Percentiles rank a stretch among this genome's conserved stretches.
Conservation (phyloP, 2,888 invertebrate genomes). For the Caenorhabditis drosophilae region DNA sequence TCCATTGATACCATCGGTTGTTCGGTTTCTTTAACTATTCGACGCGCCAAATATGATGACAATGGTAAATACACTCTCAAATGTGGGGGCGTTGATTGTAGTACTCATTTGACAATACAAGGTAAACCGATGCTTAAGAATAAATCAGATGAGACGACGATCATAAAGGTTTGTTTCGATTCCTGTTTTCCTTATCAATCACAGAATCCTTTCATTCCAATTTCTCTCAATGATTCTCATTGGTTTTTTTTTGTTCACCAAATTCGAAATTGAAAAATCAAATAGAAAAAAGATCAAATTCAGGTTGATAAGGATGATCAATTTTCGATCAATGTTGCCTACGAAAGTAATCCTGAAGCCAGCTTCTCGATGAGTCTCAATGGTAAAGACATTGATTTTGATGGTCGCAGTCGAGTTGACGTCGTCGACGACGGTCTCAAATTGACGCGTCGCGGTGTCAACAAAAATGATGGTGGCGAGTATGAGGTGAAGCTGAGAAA, state of each 20-base stretch:
- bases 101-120: slow-evolving; percentile 54
- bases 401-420: slow-evolving; percentile 56
- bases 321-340: slow-evolving; percentile 51
- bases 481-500: slow-evolving; percentile 63
- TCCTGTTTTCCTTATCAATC: background rate
- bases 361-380: slow-evolving; percentile 55
- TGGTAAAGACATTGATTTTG: slow-evolving; percentile 55
- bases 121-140: slow-evolving; percentile 55
- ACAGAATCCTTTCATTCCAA: too few relatives aligned
- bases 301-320: slow-evolving; percentile 60
- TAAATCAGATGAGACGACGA: slow-evolving; percentile 17
- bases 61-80: slow-evolving; percentile 65
- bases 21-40: slow-evolving; percentile 60
- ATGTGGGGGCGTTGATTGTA: slow-evolving; percentile 56
- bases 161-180: slow-evolving; percentile 24
- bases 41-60: slow-evolving; percentile 58
- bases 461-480: slow-evolving; percentile 62
- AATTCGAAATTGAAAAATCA: background rate
- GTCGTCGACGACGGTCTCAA: slow-evolving; percentile 42
- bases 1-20: slow-evolving; percentile 45
- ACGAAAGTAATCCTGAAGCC: slow-evolving; percentile 62
- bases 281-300: background rate
- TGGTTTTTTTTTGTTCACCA: too few relatives aligned
- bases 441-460: slow-evolving; percentile 46
- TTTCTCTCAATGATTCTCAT: too few relatives aligned